phyloP scores from a whole-genome alignment of 2,797 vertebrate genomes.

The Spinibarbus caldwelli region DNA sequence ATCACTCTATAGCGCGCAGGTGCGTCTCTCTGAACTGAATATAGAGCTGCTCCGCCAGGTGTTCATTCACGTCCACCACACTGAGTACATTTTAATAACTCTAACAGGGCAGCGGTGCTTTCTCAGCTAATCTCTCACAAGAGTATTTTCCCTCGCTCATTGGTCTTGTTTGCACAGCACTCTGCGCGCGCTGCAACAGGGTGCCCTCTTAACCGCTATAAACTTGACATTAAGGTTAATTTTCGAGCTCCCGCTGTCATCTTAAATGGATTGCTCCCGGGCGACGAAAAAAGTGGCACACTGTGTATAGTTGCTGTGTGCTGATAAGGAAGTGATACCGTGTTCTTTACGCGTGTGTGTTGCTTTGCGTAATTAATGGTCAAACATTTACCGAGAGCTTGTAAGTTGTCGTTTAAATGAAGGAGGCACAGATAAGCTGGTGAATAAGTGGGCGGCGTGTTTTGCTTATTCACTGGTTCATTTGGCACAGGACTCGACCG shows the following conservation, averaged over 20 bases:
- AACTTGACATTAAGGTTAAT: conserved; percentile 52
- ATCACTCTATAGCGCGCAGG: conserved; percentile 45
- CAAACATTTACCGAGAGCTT: conserved; percentile 44
- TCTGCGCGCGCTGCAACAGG: conserved; percentile 28
- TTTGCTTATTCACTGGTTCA: conserved; percentile 21
- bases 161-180: conserved; percentile 68
- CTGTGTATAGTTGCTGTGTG: neutral
- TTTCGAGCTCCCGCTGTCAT: conserved; percentile 31
- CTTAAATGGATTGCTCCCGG: conserved; percentile 30
- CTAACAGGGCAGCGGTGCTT: conserved; percentile 73
- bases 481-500: conserved; percentile 14
- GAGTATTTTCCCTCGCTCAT: conserved; percentile 51
- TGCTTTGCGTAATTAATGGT: conserved; percentile 27
- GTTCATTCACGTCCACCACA: conserved; percentile 67
- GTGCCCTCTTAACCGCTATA: conserved; percentile 52
- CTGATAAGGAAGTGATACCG: conserved; percentile 30
- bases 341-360: conserved; percentile 22
- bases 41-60: conserved; percentile 69
- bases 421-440: conserved; percentile 38
- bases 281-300: conserved; percentile 32
- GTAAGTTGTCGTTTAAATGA: conserved; percentile 34
- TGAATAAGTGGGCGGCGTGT: conserved; percentile 39
- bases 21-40: conserved; percentile 38
- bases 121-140: conserved; percentile 72
- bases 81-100: conserved; percentile 75